These are phyloP conservation scores for Zaprionus africanus DNA, from an alignment of 1,140 invertebrate genomes.

Conservation along the genomic window DNA sequence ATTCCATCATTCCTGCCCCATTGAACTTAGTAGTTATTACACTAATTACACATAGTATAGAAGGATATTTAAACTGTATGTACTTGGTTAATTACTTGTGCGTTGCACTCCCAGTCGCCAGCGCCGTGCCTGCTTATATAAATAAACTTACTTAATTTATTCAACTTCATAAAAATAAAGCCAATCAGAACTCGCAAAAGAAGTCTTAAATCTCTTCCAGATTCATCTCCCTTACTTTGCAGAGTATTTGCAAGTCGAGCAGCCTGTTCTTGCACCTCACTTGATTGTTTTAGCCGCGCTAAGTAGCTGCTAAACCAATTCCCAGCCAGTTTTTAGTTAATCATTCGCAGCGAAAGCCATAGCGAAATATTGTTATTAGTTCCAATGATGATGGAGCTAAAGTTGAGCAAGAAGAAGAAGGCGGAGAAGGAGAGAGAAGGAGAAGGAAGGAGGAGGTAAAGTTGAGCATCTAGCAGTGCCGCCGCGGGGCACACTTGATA, in stretches of 20 bases:
- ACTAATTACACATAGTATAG: too few species aligned
- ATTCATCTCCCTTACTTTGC: not conserved
- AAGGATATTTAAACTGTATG: too few species aligned
- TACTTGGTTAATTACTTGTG: too few species aligned
- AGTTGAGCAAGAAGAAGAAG: not conserved
- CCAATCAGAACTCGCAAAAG: not conserved
- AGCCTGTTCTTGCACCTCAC: not conserved
- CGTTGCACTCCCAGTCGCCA: too few species aligned
- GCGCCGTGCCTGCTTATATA: too few species aligned
- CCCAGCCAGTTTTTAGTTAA: slow-evolving; percentile 63
- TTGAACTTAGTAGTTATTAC: too few species aligned
- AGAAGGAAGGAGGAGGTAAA: not conserved
- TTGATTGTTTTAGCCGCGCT: slow-evolving; percentile 25
- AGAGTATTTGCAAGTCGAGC: not conserved
- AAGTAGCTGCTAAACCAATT: slow-evolving; percentile 66
- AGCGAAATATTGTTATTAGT: slow-evolving; percentile 70
- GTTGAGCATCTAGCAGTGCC: not conserved
- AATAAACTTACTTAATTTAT: not conserved
- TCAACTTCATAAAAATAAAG: not conserved
- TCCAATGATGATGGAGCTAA: slow-evolving; percentile 1
- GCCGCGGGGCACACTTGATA: slow-evolving; percentile 31
- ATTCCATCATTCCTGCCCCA: too few species aligned
- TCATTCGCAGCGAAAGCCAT: slow-evolving; percentile 66
- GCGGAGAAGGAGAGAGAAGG: not conserved
- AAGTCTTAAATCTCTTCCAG: not conserved